Percentiles rank a stretch among this genome's conserved stretches.
phyloP scores from a whole-genome alignment of 2,113 vertebrate genomes.

The Rhinolophus ferrumequinum region DNA sequence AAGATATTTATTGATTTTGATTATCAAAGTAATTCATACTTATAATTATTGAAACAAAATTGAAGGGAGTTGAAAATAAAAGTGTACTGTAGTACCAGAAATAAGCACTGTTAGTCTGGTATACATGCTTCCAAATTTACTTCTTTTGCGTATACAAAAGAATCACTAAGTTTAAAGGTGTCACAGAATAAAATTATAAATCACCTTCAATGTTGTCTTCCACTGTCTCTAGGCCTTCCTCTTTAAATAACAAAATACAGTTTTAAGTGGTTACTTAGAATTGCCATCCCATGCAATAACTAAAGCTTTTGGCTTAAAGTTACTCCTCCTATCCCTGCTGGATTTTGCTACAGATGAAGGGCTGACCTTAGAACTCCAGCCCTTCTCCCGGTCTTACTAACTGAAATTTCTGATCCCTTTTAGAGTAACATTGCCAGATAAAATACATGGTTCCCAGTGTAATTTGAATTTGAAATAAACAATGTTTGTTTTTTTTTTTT shows the following conservation, averaged over 20 bases:
- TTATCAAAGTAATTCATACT: background rate
- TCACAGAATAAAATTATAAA: background rate
- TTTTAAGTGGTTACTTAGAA: background rate
- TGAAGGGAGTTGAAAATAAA: background rate
- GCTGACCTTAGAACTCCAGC: background rate
- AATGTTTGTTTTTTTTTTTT: too few relatives aligned
- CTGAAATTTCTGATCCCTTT: background rate
- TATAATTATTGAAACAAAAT: conserved; percentile 28
- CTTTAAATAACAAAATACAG: background rate
- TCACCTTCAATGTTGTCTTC: background rate
- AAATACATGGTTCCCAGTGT: background rate
- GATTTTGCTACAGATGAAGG: background rate
- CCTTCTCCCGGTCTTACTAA: background rate
- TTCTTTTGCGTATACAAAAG: conserved; percentile 9
- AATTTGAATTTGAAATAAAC: background rate
- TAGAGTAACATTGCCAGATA: background rate
- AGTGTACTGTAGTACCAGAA: background rate
- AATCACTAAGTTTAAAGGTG: conserved; percentile 12
- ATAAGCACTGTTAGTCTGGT: background rate
- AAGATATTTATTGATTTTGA: conserved; percentile 41
- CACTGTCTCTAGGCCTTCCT: background rate
- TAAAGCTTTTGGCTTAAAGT: background rate
- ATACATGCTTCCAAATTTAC: background rate
- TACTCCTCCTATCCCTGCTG: background rate
- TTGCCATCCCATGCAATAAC: background rate